phyloP scores from a whole-genome alignment of 2,797 vertebrate genomes.

The Xenops minutus region DNA sequence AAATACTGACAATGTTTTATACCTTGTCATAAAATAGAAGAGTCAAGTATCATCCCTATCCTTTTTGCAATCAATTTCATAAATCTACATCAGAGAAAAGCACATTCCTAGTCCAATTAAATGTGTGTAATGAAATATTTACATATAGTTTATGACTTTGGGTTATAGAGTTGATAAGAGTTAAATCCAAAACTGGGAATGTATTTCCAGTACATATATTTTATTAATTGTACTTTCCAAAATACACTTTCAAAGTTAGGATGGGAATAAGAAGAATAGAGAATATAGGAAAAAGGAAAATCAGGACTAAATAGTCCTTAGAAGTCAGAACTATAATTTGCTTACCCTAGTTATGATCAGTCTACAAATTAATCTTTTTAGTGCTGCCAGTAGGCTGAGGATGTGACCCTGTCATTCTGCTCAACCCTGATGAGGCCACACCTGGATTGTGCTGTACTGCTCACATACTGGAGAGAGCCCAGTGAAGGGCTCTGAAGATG shows the following conservation, averaged over 20 bases:
- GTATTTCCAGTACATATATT: neutral
- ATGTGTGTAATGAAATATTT: slow-evolving; percentile 40
- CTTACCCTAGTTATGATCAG: neutral
- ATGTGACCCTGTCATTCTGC: neutral
- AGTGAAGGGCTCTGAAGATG: neutral
- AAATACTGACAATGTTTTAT: slow-evolving; percentile 19
- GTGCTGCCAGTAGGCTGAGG: neutral
- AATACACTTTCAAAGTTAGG: neutral
- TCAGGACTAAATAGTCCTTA: neutral
- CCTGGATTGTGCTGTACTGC: neutral
- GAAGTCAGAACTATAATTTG: neutral
- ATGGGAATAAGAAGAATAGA: neutral
- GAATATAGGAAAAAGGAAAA: neutral
- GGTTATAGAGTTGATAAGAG: slow-evolving; percentile 24
- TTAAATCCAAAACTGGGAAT: neutral
- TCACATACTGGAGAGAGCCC: neutral
- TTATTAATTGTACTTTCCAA: slow-evolving; percentile 6
- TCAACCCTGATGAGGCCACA: neutral
- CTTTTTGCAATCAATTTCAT: slow-evolving; percentile 6
- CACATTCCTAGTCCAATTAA: slow-evolving; percentile 6
- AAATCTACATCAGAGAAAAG: slow-evolving; percentile 9
- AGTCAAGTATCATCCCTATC: neutral
- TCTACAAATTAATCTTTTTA: neutral
- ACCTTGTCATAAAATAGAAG: neutral
- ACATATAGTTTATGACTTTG: neutral